Base-by-base conservation (phyloP, 1,140 invertebrate species). In the Oscheius sp. region DNA sequence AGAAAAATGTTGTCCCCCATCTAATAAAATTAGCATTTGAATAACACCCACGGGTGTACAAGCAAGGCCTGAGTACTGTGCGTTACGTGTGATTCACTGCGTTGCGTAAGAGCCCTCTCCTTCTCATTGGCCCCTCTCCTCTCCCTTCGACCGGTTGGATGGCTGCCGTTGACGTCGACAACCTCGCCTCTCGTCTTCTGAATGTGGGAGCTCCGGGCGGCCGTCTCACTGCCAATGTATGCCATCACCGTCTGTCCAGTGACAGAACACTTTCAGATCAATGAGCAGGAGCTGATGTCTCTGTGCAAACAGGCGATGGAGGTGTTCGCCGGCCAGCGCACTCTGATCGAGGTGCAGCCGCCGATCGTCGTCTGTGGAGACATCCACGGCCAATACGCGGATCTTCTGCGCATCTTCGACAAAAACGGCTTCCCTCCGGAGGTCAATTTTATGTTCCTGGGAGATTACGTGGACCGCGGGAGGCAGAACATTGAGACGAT, bases 311-410 rank as follows among this genome's bases (percentile, higher is more conserved):
- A 84, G 3, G 86, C 87, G 0, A 75, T 87, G 36, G 85, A 86
- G 45, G 85, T 80, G 7, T 80, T 80, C 65, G 61, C 76, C 18
- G 31, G 35, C 29, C 79, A 80, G 58, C 34, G 62, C 26, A 52
- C 64, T 15, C 62, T 80, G 42, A 36, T 80, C 35, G 79, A 81
- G 58, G 65, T 81, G 38, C 75, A 81, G n/a, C 73, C 79, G 4
- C 78, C 79, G 2, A 77, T 87, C 26, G 85, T 83, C 65, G 84
- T 88, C 18, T 87, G 86, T 84, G 87, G 87, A 38, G 87, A 88
- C 77, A 86, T 88, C 36, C 87, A 88, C 80, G 87, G 87, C 66
- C 87, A 71, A 31, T 77, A 77, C 63, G 63, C 72, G 3, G 79
- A 80, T 68, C 71, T 80, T 35, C 77, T 87, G 23, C 76, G 79